Conservation (phyloP, 2,888 invertebrate species). For the Noctua comes region DNA sequence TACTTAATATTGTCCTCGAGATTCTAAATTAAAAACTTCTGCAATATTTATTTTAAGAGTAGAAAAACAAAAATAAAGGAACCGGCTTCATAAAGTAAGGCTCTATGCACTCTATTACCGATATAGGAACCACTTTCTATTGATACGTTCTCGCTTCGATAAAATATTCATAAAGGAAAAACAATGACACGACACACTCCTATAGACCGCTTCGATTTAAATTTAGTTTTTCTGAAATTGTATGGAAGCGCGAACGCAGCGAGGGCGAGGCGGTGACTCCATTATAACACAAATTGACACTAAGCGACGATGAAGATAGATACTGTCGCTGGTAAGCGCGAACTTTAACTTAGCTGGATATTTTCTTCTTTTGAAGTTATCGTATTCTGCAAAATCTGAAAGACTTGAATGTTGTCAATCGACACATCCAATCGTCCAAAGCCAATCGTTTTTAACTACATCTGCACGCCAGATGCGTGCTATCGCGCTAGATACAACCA, state of each 20-base stretch:
- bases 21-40: background rate
- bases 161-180: conserved; percentile 55
- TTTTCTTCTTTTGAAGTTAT: conserved; percentile 8
- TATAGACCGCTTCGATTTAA: conserved; percentile 37
- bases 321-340: conserved; percentile 22
- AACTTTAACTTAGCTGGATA: conserved; percentile 15
- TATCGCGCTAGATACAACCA: conserved; percentile 6
- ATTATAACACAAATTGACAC: conserved; percentile 52
- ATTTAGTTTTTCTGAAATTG: conserved; percentile 52
- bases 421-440: background rate
- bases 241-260: conserved; percentile 22
- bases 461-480: conserved; percentile 1
- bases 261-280: conserved; percentile 21
- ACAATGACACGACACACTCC: conserved; percentile 31
- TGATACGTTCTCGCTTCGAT: conserved; percentile 16
- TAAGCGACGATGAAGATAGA: conserved; percentile 45
- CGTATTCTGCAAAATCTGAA: background rate
- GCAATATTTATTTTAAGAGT: background rate
- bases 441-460: background rate
- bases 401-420: background rate
- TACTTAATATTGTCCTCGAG: background rate
- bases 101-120: background rate
- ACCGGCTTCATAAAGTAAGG: background rate
- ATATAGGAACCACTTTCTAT: conserved; percentile 15
- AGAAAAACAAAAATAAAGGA: background rate